Base-by-base conservation (phyloP, 1,140 invertebrate genomes). In the Zaprionus lachaisei region DNA sequence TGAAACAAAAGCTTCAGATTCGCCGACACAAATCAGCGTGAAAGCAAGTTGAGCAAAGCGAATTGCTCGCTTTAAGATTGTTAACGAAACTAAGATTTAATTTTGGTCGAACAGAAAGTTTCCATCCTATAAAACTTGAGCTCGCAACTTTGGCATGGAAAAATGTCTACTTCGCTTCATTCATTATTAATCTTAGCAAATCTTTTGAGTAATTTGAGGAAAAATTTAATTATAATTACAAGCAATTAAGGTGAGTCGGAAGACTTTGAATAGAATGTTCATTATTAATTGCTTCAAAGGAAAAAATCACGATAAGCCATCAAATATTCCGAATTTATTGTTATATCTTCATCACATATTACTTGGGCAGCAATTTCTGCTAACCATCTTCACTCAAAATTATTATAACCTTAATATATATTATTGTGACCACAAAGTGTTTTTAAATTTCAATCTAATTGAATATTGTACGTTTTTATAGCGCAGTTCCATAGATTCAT, bases 401-500 rank as follows among this genome's bases (percentile, higher is more conserved):
- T 41, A n/a, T 41, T 41, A 49, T 49, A 49, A 49, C 20, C 17
- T 9, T 2, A 49, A 49, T 49, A 49, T 49, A 49, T 49, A 49
- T 20, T 49, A 49, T 49, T 49, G 11, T 49, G 12, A 49, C 38
- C 38, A 41, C 38, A 41, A 41, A 41, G 15, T 20, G 7, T 17
- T n/a, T n/a, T 47, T 5, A 12, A 49, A 49, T 49, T 49, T 22
- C 0, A 47, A 47, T 47, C 7, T 17, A 17, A 47, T 17, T 47
- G 41, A 1, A 47, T 47, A 17, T n/a, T 47, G 15, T n/a, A 49
- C 17, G 7, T 20, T 41, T 41, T 20, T 15, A 55, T 26, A 7
- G 24, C 1, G 51, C n/a, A 57, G 28, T 14, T 24, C 5, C n/a
- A 51, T 51, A 51, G 47, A 44, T 56, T 62, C 37, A 47, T 62